A percentile compares a stretch with the other conserved stretches of the same genome.
Conservation (phyloP, 2,113 vertebrate species). For the Eretmochelys imbricata region DNA sequence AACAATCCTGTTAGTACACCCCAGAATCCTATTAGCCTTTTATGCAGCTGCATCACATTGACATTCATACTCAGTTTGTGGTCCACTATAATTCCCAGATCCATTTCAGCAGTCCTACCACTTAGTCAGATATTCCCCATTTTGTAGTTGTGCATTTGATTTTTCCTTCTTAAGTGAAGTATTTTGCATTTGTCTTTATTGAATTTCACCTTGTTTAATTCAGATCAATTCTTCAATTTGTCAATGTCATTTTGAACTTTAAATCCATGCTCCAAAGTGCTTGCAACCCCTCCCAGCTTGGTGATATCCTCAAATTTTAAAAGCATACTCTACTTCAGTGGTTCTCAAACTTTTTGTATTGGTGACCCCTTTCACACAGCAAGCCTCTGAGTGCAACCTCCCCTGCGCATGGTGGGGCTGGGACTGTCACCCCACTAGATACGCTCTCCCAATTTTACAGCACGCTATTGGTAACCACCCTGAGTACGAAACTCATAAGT, state of each 20-base stretch:
- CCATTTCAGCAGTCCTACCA: background rate
- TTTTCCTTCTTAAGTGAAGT: background rate
- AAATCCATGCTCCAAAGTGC: background rate
- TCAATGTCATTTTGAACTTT: background rate
- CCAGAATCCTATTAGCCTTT: background rate
- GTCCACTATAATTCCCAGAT: background rate
- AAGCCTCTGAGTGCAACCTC: too few relatives aligned
- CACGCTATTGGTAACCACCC: background rate
- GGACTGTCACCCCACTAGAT: background rate
- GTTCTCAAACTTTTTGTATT: background rate
- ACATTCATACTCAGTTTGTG: background rate
- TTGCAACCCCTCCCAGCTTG: background rate
- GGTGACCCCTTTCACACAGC: too few relatives aligned
- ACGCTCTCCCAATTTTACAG: background rate
- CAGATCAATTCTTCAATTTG: background rate
- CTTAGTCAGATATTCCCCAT: background rate
- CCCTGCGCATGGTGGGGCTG: too few relatives aligned
- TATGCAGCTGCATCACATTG: background rate
- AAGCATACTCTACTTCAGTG: background rate
- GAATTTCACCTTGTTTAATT: background rate
- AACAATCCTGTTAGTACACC: background rate
- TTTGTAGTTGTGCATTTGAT: background rate
- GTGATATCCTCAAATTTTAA: rapidly evolving
- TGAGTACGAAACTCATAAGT: background rate
- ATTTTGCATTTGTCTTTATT: background rate